Base-by-base conservation (phyloP, 2,113 vertebrate genomes). In the Heptranchias perlo region DNA sequence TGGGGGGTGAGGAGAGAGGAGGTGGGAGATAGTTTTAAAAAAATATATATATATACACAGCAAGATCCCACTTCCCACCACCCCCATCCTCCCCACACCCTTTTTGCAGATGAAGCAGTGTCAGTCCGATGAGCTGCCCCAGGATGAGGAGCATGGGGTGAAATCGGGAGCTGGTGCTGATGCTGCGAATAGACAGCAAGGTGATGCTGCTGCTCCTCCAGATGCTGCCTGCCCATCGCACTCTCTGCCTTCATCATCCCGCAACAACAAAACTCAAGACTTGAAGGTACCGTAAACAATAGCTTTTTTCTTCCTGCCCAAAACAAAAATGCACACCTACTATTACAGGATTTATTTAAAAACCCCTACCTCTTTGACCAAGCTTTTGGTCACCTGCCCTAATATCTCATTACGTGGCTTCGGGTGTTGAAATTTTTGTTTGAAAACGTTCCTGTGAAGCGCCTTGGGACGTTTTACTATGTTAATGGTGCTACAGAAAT, bases 191-290 rank as follows among this genome's bases (percentile, higher is more conserved):
- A 67, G 47, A 31, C 64, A 95, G 64, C 94, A 95, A 6, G 64
- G 94, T 49, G 94, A 95, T 95, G 94, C 47, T 95, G 94, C 47
- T 49, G 64, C 44, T 73, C 39, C 94, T 35, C 10, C 61, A 67
- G 94, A 95, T 11, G 65, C 65, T 35, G 39, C 44, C 64, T 95
- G 94, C 44, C 94, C 94, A 65, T 69, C 44, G 39, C 93, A 97
- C 96, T 31, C 96, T 96, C 96, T 93, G 49, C 96, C 58, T 96
- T 96, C 8, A 82, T 96, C 62, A 96, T 69, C 96, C 5, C 97
- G 98, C 67, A 97, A 96, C 97, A 97, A 96, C 97, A 98, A 98
- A 94, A 98, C 98, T 96, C 98, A 98, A 39, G 98, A 98, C 96
- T 97, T 98, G 97, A 98, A 98, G 98, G 98, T 97, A 96, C 97